Evolutionary conservation across 1,140 invertebrate species (phyloP).

Genomic region (Macrostomum lignano): DNA sequence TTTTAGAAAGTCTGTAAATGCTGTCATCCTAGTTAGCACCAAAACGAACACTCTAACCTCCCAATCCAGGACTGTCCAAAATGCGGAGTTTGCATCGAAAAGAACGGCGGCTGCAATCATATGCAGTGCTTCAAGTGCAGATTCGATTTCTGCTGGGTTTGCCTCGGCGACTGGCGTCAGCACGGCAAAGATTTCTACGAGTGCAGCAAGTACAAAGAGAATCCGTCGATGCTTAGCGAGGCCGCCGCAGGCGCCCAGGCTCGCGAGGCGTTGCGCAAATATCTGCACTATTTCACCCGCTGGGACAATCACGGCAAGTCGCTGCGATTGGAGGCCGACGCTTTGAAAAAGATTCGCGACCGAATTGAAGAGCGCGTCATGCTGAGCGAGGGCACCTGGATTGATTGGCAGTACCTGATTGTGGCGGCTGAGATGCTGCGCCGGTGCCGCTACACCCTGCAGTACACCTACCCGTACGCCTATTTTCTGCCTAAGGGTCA

Average conservation of each 20-base stretch:
- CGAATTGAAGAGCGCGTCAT: slow-evolving; percentile 71
- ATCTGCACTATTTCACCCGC: slow-evolving; percentile 58
- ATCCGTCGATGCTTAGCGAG: slow-evolving; percentile 79
- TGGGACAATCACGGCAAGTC: slow-evolving; percentile 98
- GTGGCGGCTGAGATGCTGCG: slow-evolving; percentile 54
- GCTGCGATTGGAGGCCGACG: slow-evolving; percentile 74
- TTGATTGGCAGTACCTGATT: slow-evolving; percentile 96
- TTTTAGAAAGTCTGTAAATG: no score
- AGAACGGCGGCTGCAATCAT: slow-evolving; percentile 95
- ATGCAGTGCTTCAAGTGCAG: slow-evolving; percentile 97
- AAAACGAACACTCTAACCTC: no score
- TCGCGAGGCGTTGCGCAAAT: slow-evolving; percentile 86
- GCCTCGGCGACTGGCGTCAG: slow-evolving; percentile 76
- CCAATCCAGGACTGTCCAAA: slow-evolving; percentile 88
- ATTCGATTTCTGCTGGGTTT: slow-evolving; percentile 98
- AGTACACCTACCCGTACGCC: slow-evolving; percentile 96
- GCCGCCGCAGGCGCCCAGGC: slow-evolving; percentile 82
- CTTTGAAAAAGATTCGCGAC: slow-evolving; percentile 52
- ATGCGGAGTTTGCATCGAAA: slow-evolving; percentile 96
- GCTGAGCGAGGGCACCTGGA: slow-evolving; percentile 73
- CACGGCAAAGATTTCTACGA: slow-evolving; percentile 97
- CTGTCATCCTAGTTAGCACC: no score
- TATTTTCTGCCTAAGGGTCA: no score
- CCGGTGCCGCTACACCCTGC: slow-evolving; percentile 70
- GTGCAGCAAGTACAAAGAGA: slow-evolving; percentile 91